These are phyloP conservation scores for Electrophaes corylata DNA, from an alignment of 2,888 invertebrate genomes.

Conservation along the genomic window DNA sequence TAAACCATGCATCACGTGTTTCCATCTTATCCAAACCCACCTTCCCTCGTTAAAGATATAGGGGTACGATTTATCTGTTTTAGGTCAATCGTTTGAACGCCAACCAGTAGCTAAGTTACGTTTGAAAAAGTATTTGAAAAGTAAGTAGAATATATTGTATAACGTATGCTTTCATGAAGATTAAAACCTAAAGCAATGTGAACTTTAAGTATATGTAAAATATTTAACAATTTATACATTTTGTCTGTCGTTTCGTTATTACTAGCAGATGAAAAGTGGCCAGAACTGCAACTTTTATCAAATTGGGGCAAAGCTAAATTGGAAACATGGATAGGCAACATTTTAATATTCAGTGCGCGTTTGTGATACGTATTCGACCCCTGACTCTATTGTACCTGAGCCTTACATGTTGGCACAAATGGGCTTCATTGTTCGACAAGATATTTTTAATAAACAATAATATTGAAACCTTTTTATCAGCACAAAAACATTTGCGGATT, in stretches of 20 bases:
- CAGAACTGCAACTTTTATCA: not conserved
- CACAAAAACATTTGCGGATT: not conserved
- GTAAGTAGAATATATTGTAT: no score
- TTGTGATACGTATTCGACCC: conserved; percentile 2
- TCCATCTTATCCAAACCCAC: conserved; percentile 2
- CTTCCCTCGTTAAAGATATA: conserved; percentile 11
- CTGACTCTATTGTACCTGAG: conserved; percentile 30
- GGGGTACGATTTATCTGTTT: conserved; percentile 17
- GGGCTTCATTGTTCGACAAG: conserved; percentile 31
- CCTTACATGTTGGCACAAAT: conserved; percentile 24
- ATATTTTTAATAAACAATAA: conserved; percentile 21
- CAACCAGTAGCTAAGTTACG: not conserved
- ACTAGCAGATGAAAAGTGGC: not conserved
- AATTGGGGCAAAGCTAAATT: not conserved
- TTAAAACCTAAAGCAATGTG: no score
- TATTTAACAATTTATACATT: no score
- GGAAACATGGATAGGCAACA: not conserved
- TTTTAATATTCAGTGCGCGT: conserved; percentile 21
- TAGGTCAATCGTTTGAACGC: not conserved
- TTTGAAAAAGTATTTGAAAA: not conserved
- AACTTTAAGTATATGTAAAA: no score
- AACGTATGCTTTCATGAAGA: no score
- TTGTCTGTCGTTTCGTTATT: not conserved
- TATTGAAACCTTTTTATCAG: conserved; percentile 18
- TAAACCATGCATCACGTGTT: not conserved